These are phyloP conservation scores for Triplophysa siluroides DNA, from an alignment of 2,113 vertebrate species.

Conservation along the genomic window DNA sequence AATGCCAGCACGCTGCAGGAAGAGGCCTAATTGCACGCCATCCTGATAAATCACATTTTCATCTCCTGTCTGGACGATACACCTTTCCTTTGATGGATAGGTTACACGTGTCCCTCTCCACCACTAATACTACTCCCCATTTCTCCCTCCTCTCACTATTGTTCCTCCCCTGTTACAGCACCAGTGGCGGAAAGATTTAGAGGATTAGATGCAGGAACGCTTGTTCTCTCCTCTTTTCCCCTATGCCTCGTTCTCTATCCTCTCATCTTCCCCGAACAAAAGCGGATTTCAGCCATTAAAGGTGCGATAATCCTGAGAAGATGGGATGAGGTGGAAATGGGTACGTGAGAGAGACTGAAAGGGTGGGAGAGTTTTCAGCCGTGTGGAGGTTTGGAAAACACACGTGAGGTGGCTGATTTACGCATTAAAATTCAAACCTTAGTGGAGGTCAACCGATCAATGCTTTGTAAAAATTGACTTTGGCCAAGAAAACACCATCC, in stretches of 20 bases:
- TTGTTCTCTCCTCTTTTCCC: conserved; percentile 11
- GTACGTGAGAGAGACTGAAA: neutral
- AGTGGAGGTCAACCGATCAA: neutral
- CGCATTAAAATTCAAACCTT: conserved; percentile 16
- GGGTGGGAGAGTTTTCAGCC: neutral
- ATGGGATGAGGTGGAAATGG: conserved; percentile 21
- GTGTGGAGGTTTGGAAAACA: neutral
- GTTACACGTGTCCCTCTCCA: conserved; percentile 39
- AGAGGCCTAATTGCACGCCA: conserved; percentile 29
- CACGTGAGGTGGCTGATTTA: neutral
- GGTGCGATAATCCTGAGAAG: conserved; percentile 53
- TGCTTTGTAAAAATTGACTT: too few relatives aligned
- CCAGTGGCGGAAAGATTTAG: conserved; percentile 24
- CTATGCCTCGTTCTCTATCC: conserved; percentile 13
- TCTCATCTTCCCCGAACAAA: conserved; percentile 47
- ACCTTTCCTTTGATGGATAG: conserved; percentile 26
- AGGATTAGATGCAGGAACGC: conserved; percentile 48
- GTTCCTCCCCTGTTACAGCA: conserved; percentile 30
- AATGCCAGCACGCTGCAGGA: neutral
- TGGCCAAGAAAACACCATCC: too few relatives aligned
- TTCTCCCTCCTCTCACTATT: conserved; percentile 27
- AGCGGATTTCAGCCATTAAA: conserved; percentile 57
- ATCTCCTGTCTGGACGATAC: conserved; percentile 32
- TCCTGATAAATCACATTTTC: conserved; percentile 36
- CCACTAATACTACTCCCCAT: conserved; percentile 28